Evolutionary conservation across 2,113 vertebrate species (phyloP), one percentile per base, ranked within the genome.

Genomic region (Chlamydotis undulata): DNA sequence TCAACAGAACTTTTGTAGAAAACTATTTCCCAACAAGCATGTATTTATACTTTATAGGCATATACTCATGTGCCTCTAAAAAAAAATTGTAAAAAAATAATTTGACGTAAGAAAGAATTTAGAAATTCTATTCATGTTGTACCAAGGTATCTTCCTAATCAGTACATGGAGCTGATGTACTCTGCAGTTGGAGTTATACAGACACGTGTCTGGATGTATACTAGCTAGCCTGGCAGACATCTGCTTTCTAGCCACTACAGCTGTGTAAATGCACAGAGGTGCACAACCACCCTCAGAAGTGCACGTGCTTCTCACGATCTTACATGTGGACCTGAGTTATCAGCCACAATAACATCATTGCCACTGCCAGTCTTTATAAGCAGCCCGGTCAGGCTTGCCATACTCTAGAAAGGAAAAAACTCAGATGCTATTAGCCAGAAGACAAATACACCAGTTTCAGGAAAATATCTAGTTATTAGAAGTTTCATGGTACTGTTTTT

Each of bases 221-320:
- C 3, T 6, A 70, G 76, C 26, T 33, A 65, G 35, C n/a, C 56
- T 29, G n/a, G 28, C 39, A 63, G 45, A 13, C 26, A 45, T 10
- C 47, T 91, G 68, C 64, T 60, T 79, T 86, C 63, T 87, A 59
- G 43, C 57, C 76, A 6, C 43, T 0, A 2, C 76, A 76, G 84
- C 37, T 52, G 24, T 0, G 0, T n/a, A 55, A 47, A 78, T 28
- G n/a, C 3, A 1, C 45, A 74, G 31, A 57, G 73, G 22, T 43
- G 22, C 39, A 74, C 0, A 3, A 49, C 33, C 26, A 80, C 35
- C 55, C 61, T 74, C 22, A 22, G 68, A 60, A 79, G 13, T 7
- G 4, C 25, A 16, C 0, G 0, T 63, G 15, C 67, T 79, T 82
- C 73, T 84, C 26, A 47, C 1, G 3, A 18, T 23, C 59, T 65